Base-by-base conservation (phyloP, 2,113 vertebrate genomes). In the Scophthalmus maximus region DNA sequence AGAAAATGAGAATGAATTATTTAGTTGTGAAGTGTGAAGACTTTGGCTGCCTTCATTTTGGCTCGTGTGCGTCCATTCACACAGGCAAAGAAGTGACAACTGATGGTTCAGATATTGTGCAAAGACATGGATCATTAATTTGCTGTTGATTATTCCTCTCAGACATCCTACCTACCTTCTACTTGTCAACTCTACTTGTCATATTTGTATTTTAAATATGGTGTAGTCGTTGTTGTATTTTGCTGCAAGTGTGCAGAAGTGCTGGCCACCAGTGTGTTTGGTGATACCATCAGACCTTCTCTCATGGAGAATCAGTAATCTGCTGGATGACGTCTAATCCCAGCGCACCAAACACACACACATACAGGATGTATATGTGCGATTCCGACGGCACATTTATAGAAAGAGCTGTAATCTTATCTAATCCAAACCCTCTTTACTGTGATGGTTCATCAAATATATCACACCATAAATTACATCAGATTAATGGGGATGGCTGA, bases 401-500 rank as follows among this genome's bases (percentile, higher is more conserved):
- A 63, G 74, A 72, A 55, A 80, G 51, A 78, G 74, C 60, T 36
- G 34, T 82, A 68, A 81, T 88, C 72, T 86, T 77, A 76, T 91
- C 75, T 80, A 79, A 87, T 81, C 81, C 68, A 56, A 32, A 55
- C 47, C 42, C 73, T 62, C 70, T 73, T 72, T 68, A 34, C 58
- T 46, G 50, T 42, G 67, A 71, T 49, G 22, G 9, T 29, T 34
- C 68, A 87, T 89, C 68, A 81, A 76, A 88, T 75, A 57, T 71
- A 60, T 71, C 80, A 73, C 67, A 77, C 57, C 66, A 63, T 73
- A 68, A 77, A 76, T 69, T 32, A 63, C 59, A 36, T 38, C 42
- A 64, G 73, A 87, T 87, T 87, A 89, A 82, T 55, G 42, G 30
- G 29, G 60, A 44, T 1, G 0, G 64, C n/a, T n/a, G n/a, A n/a